Conservation (phyloP, 1,140 invertebrate species). For the Aphis craccivora region DNA sequence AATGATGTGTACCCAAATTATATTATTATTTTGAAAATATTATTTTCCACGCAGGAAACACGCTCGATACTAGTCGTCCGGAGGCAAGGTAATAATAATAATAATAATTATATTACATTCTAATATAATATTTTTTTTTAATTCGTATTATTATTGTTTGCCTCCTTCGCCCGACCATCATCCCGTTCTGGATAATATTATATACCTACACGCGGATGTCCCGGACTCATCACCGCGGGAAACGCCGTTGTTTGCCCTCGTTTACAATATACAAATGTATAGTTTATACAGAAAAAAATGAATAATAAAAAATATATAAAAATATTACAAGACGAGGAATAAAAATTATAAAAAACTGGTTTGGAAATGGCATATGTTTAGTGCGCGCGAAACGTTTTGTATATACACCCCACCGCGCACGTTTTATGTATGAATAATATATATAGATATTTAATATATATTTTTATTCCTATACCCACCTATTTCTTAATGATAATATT, state of each 20-base stretch:
- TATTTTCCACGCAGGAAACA: not conserved
- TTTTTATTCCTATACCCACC: not conserved
- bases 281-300: not conserved
- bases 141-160: slow-evolving; percentile 35
- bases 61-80: not conserved
- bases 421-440: not conserved
- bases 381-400: not conserved
- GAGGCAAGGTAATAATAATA: slow-evolving; percentile 3
- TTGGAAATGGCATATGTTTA: not conserved
- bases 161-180: not conserved
- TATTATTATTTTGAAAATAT: not conserved
- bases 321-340: not conserved
- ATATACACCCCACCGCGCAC: not conserved
- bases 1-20: not conserved
- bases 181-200: not conserved
- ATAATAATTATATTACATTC: no score
- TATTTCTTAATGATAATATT: not conserved
- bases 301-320: not conserved
- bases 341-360: slow-evolving; percentile 16
- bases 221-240: not conserved
- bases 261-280: not conserved
- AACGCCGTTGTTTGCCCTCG: slow-evolving; percentile 29
- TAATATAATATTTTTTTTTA: not conserved
- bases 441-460: not conserved
- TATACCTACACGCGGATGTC: not conserved